Conservation (phyloP, 2,797 vertebrate genomes). For the Falco peregrinus region DNA sequence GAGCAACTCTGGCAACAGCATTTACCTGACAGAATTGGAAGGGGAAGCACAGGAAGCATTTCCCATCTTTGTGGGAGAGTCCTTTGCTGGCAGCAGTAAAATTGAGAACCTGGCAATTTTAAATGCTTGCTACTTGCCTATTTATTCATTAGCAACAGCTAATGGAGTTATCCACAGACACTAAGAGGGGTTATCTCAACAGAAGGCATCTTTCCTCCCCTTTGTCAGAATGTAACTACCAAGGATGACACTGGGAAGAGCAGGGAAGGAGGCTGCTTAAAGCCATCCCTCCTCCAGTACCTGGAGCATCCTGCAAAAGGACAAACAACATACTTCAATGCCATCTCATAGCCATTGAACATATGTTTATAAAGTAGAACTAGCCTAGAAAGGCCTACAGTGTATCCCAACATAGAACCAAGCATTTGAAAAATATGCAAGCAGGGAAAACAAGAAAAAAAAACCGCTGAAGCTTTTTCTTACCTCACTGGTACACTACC, state of each 20-base stretch:
- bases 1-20: not conserved
- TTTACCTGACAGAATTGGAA: not conserved
- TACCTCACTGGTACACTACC: not conserved
- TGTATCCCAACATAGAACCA: not conserved
- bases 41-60: not conserved
- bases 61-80: not conserved
- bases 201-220: not conserved
- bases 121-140: not conserved
- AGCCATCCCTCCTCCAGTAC: not conserved
- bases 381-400: not conserved
- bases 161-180: not conserved
- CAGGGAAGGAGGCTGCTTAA: not conserved
- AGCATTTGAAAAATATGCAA: not conserved
- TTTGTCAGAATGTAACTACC: not conserved
- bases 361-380: not conserved
- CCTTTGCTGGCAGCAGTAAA: not conserved
- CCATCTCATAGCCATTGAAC: not conserved
- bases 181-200: not conserved
- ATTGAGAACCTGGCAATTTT: not conserved
- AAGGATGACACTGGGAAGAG: not conserved
- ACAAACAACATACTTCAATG: not conserved
- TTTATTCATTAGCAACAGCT: not conserved
- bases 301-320: not conserved
- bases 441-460: not conserved
- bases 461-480: not conserved